Conservation (phyloP, 2,888 invertebrate species). For the Neelides folsomi region DNA sequence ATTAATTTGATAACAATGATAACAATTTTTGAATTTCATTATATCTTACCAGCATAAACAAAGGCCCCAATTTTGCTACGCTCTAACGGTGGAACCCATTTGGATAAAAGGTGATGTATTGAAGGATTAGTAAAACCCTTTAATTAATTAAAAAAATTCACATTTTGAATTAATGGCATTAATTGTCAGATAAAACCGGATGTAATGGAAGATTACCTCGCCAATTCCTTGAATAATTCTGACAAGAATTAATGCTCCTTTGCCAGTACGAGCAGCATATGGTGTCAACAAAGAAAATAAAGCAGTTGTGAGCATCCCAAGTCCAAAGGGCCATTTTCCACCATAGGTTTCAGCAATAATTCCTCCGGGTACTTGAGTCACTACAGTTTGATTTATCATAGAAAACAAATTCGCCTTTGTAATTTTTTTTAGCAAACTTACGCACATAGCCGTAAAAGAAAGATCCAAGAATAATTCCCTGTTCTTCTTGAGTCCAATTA, state of each 20-base stretch:
- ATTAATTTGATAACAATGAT: too few relatives aligned
- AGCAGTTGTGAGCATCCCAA: constrained; percentile 71
- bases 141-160: constrained; percentile 19
- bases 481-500: constrained; percentile 46
- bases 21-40: too few relatives aligned
- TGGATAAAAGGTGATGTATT: constrained; percentile 71
- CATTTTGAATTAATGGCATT: neutral
- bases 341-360: constrained; percentile 67
- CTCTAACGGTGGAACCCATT: constrained; percentile 84
- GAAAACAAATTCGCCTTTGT: too few relatives aligned
- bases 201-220: constrained; percentile 54
- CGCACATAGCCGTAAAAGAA: constrained; percentile 73
- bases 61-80: constrained; percentile 77
- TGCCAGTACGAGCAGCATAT: constrained; percentile 55
- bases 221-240: constrained; percentile 69
- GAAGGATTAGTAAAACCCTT: constrained; percentile 85
- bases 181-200: too few relatives aligned
- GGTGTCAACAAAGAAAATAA: constrained; percentile 72
- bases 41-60: constrained; percentile 62
- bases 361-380: constrained; percentile 73
- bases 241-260: constrained; percentile 56
- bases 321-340: constrained; percentile 68
- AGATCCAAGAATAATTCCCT: constrained; percentile 36
- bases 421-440: too few relatives aligned
- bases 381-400: neutral